A percentile compares a stretch with the other conserved stretches of the same genome.
Evolutionary conservation across 2,113 vertebrate genomes (phyloP).

Genomic region (Mus pahari): DNA sequence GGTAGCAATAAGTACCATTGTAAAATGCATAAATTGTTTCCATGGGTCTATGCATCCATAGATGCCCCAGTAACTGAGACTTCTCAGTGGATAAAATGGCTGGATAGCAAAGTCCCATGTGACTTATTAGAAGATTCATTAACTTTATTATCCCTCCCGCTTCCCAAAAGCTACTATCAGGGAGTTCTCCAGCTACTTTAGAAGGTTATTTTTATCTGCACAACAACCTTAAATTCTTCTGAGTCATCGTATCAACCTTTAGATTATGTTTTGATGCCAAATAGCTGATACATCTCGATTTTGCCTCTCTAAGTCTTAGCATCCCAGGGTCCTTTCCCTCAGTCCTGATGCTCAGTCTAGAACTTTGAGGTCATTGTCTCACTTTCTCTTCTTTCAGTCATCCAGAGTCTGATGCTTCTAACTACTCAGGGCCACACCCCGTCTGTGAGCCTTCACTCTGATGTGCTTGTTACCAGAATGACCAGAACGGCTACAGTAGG

Average conservation of each 20-base stretch:
- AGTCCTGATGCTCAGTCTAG: neutral
- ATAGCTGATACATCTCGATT: neutral
- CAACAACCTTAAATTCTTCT: neutral
- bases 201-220: neutral
- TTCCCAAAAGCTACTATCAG: neutral
- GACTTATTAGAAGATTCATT: neutral
- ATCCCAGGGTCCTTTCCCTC: neutral
- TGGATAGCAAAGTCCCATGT: neutral
- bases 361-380: neutral
- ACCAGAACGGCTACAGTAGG: no score
- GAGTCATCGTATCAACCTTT: neutral
- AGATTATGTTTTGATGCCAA: slow-evolving; percentile 15
- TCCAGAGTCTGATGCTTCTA: neutral
- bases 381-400: neutral
- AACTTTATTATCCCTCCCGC: neutral
- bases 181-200: slow-evolving; percentile 23
- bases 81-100: slow-evolving; percentile 30
- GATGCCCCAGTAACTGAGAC: neutral
- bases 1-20: neutral
- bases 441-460: neutral
- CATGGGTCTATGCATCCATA: neutral
- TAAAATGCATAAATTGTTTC: neutral
- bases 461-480: neutral
- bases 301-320: neutral
- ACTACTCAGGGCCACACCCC: no score